Evolutionary conservation across 2,113 vertebrate genomes (phyloP).

Genomic region (Cyphomyrus discorhynchus): DNA sequence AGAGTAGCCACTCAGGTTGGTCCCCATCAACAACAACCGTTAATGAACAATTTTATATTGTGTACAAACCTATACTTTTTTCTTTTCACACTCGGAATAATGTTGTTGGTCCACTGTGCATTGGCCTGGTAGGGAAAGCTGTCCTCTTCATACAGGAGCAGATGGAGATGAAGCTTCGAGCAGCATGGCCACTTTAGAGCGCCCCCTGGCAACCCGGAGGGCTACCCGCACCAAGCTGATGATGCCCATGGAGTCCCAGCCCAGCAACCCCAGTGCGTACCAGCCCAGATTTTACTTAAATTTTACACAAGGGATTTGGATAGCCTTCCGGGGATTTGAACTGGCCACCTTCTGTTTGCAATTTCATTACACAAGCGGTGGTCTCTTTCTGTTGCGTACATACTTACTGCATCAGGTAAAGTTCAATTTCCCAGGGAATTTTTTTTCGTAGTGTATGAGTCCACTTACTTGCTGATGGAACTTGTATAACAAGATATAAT

Average conservation of each 20-base stretch:
- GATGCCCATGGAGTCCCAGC: constrained; percentile 89
- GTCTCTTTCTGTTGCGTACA: neutral
- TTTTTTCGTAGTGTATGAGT: neutral
- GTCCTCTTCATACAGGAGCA: constrained; percentile 52
- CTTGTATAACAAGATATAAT: neutral
- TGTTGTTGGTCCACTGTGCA: neutral
- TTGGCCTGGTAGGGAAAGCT: neutral
- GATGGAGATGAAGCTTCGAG: constrained; percentile 80
- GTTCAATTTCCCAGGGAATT: neutral
- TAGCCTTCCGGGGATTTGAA: neutral
- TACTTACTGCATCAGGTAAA: neutral
- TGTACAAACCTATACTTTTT: neutral
- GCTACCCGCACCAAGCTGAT: constrained; percentile 83
- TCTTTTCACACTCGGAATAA: neutral
- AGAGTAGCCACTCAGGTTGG: constrained; percentile 83
- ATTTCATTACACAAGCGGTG: neutral
- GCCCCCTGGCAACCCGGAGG: constrained; percentile 73
- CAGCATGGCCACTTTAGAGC: constrained; percentile 81
- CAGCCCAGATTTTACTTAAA: neutral
- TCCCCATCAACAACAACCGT: neutral
- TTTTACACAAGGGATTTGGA: neutral
- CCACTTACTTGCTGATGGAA: neutral
- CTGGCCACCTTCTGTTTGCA: neutral
- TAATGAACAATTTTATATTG: neutral
- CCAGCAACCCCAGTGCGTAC: constrained; percentile 79